A percentile compares a stretch with the other conserved stretches of the same genome.
Conservation (phyloP, 2,797 vertebrate genomes). For the Crenichthys baileyi region DNA sequence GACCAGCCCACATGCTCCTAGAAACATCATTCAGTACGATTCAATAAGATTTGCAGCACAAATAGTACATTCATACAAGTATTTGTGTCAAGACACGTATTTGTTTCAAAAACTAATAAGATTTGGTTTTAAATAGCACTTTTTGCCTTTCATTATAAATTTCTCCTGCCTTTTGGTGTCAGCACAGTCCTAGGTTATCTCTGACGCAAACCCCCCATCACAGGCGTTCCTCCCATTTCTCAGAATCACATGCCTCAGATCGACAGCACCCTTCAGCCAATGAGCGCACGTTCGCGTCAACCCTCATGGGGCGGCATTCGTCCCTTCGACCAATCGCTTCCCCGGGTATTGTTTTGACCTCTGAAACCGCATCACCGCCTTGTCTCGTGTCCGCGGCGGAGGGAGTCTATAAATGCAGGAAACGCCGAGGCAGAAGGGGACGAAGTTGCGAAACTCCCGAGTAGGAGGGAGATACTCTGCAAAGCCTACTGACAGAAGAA, state of each 20-base stretch:
- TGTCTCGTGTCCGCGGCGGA: conserved; percentile 82
- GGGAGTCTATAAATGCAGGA: conserved; percentile 84
- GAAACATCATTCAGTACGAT: background rate
- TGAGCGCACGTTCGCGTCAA: background rate
- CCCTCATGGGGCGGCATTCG: conserved; percentile 27
- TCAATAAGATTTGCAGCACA: background rate
- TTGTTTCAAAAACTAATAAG: background rate
- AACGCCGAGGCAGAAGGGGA: conserved; percentile 53
- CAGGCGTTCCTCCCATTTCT: conserved; percentile 68
- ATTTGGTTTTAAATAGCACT: conserved; percentile 6
- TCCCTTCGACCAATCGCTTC: conserved; percentile 53
- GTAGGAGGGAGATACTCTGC: conserved; percentile 73
- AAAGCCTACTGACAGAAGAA: conserved; percentile 70
- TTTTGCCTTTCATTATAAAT: conserved; percentile 38
- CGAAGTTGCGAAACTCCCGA: conserved; percentile 84
- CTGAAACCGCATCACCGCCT: conserved; percentile 81
- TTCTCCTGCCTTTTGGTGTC: conserved; percentile 63
- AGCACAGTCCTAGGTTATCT: conserved; percentile 75
- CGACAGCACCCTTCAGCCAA: conserved; percentile 58
- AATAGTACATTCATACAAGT: background rate
- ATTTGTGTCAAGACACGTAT: background rate
- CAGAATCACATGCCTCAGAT: conserved; percentile 55
- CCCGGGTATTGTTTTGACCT: conserved; percentile 81
- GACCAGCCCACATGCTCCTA: background rate
- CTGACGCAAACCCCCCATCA: conserved; percentile 78